A percentile compares a stretch with the other conserved stretches of the same genome.
These are phyloP conservation scores for Heliothis virescens DNA, from an alignment of 1,140 invertebrate genomes.

Conservation along the genomic window DNA sequence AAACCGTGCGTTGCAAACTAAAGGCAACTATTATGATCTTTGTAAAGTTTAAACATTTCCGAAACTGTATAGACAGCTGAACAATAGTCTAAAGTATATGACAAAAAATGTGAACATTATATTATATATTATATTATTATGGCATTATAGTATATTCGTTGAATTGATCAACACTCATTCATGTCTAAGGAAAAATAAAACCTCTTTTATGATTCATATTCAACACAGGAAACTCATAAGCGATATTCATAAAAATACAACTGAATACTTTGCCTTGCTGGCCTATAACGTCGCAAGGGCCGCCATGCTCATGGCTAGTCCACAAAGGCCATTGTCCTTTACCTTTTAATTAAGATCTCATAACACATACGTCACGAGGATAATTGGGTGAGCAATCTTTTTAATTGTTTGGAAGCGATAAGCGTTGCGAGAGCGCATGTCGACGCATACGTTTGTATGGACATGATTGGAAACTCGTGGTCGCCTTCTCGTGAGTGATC, in stretches of 20 bases:
- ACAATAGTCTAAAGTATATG: neutral
- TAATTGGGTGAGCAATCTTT: conserved; percentile 68
- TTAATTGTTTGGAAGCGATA: conserved; percentile 68
- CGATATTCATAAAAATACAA: conserved; percentile 20
- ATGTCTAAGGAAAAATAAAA: conserved; percentile 39
- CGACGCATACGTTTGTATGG: conserved; percentile 65
- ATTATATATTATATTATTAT: no score
- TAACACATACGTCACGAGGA: conserved; percentile 58
- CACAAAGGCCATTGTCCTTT: conserved; percentile 63
- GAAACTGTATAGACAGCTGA: neutral
- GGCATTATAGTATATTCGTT: neutral
- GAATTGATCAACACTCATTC: neutral
- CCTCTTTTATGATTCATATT: conserved; percentile 35
- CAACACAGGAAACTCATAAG: conserved; percentile 43
- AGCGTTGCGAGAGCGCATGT: conserved; percentile 65
- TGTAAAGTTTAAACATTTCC: neutral
- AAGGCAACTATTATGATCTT: neutral
- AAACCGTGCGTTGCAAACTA: neutral
- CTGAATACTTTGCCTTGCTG: conserved; percentile 39
- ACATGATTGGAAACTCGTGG: conserved; percentile 78
- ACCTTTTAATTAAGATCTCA: conserved; percentile 62
- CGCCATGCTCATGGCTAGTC: conserved; percentile 31
- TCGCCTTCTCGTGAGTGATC: conserved; percentile 78
- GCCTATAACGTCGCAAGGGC: conserved; percentile 28
- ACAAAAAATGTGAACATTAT: conserved; percentile 28